phyloP scores from a whole-genome alignment of 53 echinoderm and acorn worm species.

The Stichopus horrens region DNA sequence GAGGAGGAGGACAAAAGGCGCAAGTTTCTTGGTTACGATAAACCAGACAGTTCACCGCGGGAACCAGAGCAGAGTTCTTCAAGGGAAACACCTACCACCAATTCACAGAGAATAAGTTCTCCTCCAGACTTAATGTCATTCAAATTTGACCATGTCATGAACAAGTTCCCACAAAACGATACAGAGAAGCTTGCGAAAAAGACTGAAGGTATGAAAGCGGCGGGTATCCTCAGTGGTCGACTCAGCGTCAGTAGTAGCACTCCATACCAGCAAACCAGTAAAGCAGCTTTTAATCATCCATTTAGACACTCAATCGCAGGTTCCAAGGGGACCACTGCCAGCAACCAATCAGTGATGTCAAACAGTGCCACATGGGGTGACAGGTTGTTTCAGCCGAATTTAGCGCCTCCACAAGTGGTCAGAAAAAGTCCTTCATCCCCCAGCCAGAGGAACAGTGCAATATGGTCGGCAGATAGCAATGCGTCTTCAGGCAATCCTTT shows the following conservation, averaged over 20 bases:
- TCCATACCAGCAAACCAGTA: not conserved
- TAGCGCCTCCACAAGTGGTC: not conserved
- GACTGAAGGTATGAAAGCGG: slow-evolving; percentile 5
- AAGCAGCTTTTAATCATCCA: not conserved
- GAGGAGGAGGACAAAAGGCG: slow-evolving; percentile 43
- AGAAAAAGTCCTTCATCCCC: not conserved
- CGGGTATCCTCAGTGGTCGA: not conserved
- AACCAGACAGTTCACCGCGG: slow-evolving; percentile 1
- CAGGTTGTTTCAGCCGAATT: slow-evolving; percentile 11
- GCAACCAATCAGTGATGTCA: not conserved
- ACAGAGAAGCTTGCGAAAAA: not conserved
- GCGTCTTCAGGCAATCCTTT: not conserved
- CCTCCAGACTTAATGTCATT: slow-evolving; percentile 78
- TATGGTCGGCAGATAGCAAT: slow-evolving; percentile 13
- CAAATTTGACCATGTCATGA: slow-evolving; percentile 80
- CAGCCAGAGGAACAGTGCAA: slow-evolving; percentile 16
- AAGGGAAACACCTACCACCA: not conserved
- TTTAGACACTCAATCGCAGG: not conserved
- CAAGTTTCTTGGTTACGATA: slow-evolving; percentile 32
- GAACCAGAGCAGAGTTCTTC: not conserved
- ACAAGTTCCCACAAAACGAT: slow-evolving; percentile 53
- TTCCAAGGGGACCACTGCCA: not conserved
- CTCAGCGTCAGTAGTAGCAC: not conserved
- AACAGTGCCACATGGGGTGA: slow-evolving; percentile 31
- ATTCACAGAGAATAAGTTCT: not conserved